These are phyloP conservation scores for Xiphophorus couchianus DNA, from an alignment of 2,113 vertebrate species.

Conservation along the genomic window DNA sequence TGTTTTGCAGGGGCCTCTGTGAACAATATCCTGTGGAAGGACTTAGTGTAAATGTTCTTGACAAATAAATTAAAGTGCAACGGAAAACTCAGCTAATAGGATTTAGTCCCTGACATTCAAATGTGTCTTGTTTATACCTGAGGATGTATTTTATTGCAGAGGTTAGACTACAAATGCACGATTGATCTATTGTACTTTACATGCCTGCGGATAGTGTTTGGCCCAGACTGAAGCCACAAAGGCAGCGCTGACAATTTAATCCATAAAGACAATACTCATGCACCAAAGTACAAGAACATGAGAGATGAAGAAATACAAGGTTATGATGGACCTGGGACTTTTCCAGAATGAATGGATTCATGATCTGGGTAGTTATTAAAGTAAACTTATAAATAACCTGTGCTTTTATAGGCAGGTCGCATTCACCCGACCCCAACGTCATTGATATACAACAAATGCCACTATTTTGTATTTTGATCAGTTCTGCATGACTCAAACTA, in stretches of 20 bases:
- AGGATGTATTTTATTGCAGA: slow-evolving; percentile 8
- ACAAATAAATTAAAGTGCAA: slow-evolving; percentile 9
- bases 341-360: too few species aligned
- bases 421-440: too few species aligned
- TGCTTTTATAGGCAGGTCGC: too few species aligned
- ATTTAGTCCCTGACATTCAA: slow-evolving; percentile 15
- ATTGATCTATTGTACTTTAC: slow-evolving; percentile 1
- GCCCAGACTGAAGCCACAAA: neutral
- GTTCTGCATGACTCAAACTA: too few species aligned
- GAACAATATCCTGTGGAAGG: neutral
- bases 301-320: neutral
- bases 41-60: neutral
- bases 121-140: slow-evolving; percentile 14
- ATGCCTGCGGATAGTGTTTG: neutral
- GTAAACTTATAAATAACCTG: too few species aligned
- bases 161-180: slow-evolving; percentile 3
- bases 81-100: slow-evolving; percentile 11
- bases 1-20: too few species aligned
- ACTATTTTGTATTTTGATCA: too few species aligned
- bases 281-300: neutral
- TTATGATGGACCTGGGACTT: too few species aligned
- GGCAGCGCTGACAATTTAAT: neutral
- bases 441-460: too few species aligned
- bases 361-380: too few species aligned
- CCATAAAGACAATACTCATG: neutral